Base-by-base conservation (phyloP, 2,888 invertebrate species). In the Troides aeacus region DNA sequence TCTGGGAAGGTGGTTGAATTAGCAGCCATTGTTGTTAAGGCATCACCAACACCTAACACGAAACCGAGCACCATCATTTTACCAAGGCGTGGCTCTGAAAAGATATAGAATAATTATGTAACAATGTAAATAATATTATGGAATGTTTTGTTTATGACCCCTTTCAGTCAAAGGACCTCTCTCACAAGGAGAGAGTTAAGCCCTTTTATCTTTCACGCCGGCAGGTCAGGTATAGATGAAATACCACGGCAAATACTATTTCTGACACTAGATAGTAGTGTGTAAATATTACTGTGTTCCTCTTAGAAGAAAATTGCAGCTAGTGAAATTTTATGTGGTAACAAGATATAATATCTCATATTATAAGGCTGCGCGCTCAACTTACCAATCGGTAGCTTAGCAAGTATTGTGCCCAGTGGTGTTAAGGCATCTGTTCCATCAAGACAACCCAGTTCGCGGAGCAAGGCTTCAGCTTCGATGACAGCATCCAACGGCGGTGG, bases 401-500 rank as follows among this genome's bases (percentile, higher is more conserved):
- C 99, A 12, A 99, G 93, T 73, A 99, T 98, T 72, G 95, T 95
- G 0, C 99, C 99, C 23, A 99, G 93, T 0, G 99, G 97, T 0
- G 99, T 99, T 71, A 99, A 89, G 74, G 98, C 97, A 84, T 99
- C 97, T 72, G 95, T 94, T 0, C 86, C 84, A 86, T 99, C 98
- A 76, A 99, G 91, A 76, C 99, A 99, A 81, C 97, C 97, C 94
- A 99, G 96, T 81, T 99, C 99, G 80, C 94, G 83, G 75, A 96
- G 82, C 74, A 94, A 71, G 0, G 97, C 98, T 90, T 99, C 99
- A 0, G 99, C 99, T 85, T 99, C 99, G 77, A 99, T 99, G 18
- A 99, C 99, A 42, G 99, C 98, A 89, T 99, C 99, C 73, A 99
- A 94, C 21, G 99, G 99, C 57, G 99, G 99, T 0, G 99, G 98